phyloP scores from a whole-genome alignment of 30 jellyfish, hydroid and myxozoan species.

The Aurelia aurita complex sp. Pacific region DNA sequence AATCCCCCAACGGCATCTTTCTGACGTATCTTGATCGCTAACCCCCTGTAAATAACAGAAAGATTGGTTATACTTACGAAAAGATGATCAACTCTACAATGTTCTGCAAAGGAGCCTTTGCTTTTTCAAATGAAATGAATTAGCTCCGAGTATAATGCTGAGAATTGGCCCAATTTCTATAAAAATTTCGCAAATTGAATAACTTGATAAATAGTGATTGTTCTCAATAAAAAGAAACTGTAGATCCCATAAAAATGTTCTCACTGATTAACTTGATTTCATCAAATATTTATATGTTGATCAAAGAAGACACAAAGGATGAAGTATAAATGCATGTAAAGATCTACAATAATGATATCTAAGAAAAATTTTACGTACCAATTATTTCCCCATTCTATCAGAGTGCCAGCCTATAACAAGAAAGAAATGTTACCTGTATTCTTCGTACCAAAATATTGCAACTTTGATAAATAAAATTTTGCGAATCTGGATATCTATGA shows the following conservation, averaged over 20 bases:
- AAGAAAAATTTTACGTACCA: slow-evolving; percentile 54
- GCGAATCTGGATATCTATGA: too few species aligned
- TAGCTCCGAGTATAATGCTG: too few species aligned
- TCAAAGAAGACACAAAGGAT: not conserved
- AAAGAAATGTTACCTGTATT: not conserved
- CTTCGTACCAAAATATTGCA: too few species aligned
- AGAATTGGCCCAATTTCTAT: too few species aligned
- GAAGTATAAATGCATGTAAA: not conserved
- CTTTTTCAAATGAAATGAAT: too few species aligned
- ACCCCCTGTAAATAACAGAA: slow-evolving; percentile 65
- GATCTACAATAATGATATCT: too few species aligned
- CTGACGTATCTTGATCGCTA: slow-evolving; percentile 91
- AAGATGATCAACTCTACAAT: too few species aligned
- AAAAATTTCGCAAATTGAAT: too few species aligned
- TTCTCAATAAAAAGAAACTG: not conserved
- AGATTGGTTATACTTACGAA: not conserved
- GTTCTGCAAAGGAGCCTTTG: too few species aligned
- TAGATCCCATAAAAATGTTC: not conserved
- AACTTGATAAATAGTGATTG: too few species aligned
- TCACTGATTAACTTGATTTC: not conserved
- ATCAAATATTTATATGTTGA: not conserved
- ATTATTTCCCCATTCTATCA: slow-evolving; percentile 98
- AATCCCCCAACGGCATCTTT: slow-evolving; percentile 98
- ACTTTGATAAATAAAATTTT: too few species aligned
- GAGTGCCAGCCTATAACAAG: slow-evolving; percentile 90